Percentiles rank a stretch among this genome's conserved stretches.
Evolutionary conservation across 2,888 invertebrate species (phyloP).

Genomic region (Drosophila dives): DNA sequence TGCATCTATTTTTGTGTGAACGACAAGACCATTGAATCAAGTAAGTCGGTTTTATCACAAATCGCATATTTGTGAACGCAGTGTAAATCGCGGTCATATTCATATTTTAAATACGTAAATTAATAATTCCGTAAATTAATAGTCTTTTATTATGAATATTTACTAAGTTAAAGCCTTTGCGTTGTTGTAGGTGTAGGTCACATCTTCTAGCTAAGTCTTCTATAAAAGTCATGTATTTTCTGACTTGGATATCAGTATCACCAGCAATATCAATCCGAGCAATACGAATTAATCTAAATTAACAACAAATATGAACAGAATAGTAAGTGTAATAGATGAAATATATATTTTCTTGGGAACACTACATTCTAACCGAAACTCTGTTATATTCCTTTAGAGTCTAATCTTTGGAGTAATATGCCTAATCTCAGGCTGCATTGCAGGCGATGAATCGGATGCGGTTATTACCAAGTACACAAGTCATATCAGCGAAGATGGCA

Average conservation of each 20-base stretch:
- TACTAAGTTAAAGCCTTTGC: conserved; percentile 27
- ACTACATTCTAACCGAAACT: neutral
- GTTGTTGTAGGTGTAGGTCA: conserved; percentile 78
- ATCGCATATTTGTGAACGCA: conserved; percentile 31
- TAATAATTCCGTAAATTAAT: conserved; percentile 57
- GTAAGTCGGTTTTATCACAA: conserved; percentile 18
- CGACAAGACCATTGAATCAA: conserved; percentile 40
- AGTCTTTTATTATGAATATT: conserved; percentile 51
- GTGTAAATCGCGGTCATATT: conserved; percentile 69
- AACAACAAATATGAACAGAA: conserved; percentile 66
- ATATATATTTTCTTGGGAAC: neutral
- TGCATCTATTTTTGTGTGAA: conserved; percentile 45
- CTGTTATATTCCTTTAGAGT: conserved; percentile 30
- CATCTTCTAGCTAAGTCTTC: conserved; percentile 29
- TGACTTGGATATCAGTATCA: conserved; percentile 64
- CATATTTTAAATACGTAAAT: conserved; percentile 67
- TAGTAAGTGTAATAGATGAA: conserved; percentile 57
- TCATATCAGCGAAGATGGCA: conserved; percentile 82
- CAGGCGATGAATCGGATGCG: conserved; percentile 70
- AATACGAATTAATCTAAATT: conserved; percentile 14
- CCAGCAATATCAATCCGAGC: conserved; percentile 43
- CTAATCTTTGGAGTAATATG: conserved; percentile 55
- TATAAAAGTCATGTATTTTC: conserved; percentile 62
- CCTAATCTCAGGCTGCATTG: conserved; percentile 48
- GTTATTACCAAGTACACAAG: conserved; percentile 64